phyloP scores from a whole-genome alignment of 2,888 invertebrate genomes.

The Microctonus aethiopoides region DNA sequence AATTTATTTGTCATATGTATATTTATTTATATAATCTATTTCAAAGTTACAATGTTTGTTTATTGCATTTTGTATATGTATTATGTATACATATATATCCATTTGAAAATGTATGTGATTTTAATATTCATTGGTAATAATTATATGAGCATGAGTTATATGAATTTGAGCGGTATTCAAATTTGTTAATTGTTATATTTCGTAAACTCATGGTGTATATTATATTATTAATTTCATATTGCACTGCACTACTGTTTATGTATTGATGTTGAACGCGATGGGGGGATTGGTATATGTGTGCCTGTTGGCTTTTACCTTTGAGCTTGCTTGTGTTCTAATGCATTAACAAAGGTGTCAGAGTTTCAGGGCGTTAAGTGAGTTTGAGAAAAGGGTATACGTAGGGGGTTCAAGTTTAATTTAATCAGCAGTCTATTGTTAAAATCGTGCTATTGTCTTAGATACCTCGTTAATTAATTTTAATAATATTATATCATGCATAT shows the following conservation, averaged over 20 bases:
- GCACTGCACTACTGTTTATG: not conserved
- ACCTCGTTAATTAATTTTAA: not conserved
- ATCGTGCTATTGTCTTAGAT: not conserved
- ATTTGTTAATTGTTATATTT: not conserved
- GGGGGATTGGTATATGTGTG: no score
- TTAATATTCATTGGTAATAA: not conserved
- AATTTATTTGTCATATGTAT: not conserved
- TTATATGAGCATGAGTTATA: not conserved
- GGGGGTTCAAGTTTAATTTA: not conserved
- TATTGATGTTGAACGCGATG: not conserved
- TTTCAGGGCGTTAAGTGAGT: not conserved
- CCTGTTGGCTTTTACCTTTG: not conserved
- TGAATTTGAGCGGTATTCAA: not conserved
- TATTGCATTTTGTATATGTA: no score
- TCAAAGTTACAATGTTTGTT: no score
- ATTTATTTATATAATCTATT: not conserved
- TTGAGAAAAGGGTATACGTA: not conserved
- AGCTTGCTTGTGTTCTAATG: not conserved
- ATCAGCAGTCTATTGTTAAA: not conserved
- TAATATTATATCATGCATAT: not conserved
- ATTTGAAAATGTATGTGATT: not conserved
- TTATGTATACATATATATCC: not conserved
- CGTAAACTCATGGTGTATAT: not conserved
- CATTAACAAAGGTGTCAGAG: slow-evolving; percentile 8
- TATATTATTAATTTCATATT: not conserved